Percentiles rank a stretch among this genome's conserved stretches.
These are phyloP conservation scores for Theropithecus gelada DNA, from an alignment of 2,113 vertebrate genomes.

Conservation along the genomic window DNA sequence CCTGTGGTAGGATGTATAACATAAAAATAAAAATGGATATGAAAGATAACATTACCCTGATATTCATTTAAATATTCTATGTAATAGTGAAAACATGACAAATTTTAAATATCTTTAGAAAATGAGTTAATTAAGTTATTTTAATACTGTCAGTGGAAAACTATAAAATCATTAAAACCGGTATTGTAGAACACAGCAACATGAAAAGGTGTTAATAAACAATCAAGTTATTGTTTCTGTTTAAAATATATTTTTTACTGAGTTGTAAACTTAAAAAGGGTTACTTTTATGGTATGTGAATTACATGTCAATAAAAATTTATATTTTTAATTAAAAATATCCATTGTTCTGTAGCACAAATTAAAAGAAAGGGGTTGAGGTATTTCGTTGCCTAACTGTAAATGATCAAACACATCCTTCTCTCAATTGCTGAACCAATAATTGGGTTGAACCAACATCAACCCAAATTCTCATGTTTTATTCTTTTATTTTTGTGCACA, in stretches of 20 bases:
- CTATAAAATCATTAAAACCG: background rate
- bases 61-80: background rate
- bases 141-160: background rate
- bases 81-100: background rate
- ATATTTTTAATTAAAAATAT: background rate
- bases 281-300: background rate
- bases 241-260: background rate
- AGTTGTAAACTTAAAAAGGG: background rate
- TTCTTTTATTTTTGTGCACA: background rate
- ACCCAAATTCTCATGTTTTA: background rate
- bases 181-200: background rate
- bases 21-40: background rate
- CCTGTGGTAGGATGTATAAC: background rate
- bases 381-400: background rate
- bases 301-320: background rate
- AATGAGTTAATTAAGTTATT: background rate
- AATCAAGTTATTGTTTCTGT: background rate
- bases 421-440: background rate
- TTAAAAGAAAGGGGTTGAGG: background rate
- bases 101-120: background rate
- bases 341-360: background rate
- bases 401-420: background rate
- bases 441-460: background rate
- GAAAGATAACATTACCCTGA: background rate
- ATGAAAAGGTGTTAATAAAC: background rate